These are phyloP conservation scores for Ochlodes sylvanus DNA, from an alignment of 2,888 invertebrate species.

Conservation along the genomic window DNA sequence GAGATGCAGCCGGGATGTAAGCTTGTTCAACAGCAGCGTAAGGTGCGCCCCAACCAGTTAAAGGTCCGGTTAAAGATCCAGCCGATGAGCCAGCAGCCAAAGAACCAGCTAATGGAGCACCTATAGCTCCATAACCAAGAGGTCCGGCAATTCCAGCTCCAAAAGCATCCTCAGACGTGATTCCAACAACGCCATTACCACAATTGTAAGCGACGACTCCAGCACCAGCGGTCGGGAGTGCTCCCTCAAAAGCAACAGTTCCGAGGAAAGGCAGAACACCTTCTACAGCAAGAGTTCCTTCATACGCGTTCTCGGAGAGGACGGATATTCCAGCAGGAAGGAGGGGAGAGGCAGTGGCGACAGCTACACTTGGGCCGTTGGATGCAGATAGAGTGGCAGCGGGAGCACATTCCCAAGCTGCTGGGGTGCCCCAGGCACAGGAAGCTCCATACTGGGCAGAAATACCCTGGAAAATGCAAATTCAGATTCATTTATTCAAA, in stretches of 20 bases:
- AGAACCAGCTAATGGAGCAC: neutral
- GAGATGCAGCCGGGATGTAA: neutral
- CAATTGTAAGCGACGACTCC: conserved; percentile 50
- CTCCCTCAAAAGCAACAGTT: conserved; percentile 54
- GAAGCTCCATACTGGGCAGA: conserved; percentile 12
- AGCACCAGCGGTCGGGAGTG: conserved; percentile 51
- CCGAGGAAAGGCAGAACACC: conserved; percentile 50
- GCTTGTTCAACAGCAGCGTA: neutral
- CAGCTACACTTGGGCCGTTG: conserved; percentile 14
- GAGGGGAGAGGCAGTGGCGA: conserved; percentile 17
- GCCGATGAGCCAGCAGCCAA: neutral
- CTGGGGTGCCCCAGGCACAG: neutral
- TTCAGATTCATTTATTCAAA: too few relatives aligned
- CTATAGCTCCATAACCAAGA: conserved; percentile 7
- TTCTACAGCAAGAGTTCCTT: conserved; percentile 38
- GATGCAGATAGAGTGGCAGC: conserved; percentile 12
- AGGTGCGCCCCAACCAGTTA: neutral
- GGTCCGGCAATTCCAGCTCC: conserved; percentile 1
- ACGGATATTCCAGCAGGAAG: conserved; percentile 2
- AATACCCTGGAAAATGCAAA: conserved; percentile 10
- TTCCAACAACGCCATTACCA: conserved; percentile 31
- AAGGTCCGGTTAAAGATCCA: neutral
- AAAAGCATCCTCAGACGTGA: neutral
- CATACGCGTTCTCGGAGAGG: conserved; percentile 24
- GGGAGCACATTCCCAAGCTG: neutral